These are phyloP conservation scores for Latrodectus geometricus DNA, from an alignment of 1,140 invertebrate species.

Conservation along the genomic window DNA sequence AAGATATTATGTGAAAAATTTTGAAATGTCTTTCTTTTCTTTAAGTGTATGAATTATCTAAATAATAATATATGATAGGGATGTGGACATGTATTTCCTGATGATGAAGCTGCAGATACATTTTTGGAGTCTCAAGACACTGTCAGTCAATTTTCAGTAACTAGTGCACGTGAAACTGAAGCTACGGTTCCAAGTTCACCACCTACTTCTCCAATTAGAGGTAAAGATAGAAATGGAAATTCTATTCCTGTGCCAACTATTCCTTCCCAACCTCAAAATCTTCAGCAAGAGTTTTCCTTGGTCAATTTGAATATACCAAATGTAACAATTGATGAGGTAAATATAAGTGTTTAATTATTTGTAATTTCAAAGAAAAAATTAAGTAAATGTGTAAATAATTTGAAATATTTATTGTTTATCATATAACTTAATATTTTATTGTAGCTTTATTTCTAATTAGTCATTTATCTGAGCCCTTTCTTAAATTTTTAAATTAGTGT, in stretches of 20 bases:
- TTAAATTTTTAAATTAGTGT: no score
- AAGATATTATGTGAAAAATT: no score
- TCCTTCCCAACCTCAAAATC: constrained; percentile 65
- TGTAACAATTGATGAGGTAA: constrained; percentile 76
- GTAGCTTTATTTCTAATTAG: no score
- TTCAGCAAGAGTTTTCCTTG: constrained; percentile 89
- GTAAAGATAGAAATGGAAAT: constrained; percentile 20
- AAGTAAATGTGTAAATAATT: no score
- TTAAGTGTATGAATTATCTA: no score
- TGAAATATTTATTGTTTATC: no score
- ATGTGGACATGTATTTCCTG: constrained; percentile 37
- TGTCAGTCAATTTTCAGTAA: constrained; percentile 37
- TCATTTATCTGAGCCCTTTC: no score
- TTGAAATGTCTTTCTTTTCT: no score
- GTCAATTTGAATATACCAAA: constrained; percentile 89
- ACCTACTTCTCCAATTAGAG: constrained; percentile 70
- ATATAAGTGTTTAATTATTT: neutral
- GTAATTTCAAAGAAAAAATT: neutral
- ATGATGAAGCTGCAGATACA: constrained; percentile 24
- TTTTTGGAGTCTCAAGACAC: constrained; percentile 37
- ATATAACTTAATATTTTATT: no score
- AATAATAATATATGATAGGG: neutral
- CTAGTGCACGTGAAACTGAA: constrained; percentile 52
- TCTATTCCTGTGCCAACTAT: constrained; percentile 37
- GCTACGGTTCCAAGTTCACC: constrained; percentile 9